A percentile compares a stretch with the other conserved stretches of the same genome.
Conservation (phyloP, 2,113 vertebrate species). For the Entelurus aequoreus region DNA sequence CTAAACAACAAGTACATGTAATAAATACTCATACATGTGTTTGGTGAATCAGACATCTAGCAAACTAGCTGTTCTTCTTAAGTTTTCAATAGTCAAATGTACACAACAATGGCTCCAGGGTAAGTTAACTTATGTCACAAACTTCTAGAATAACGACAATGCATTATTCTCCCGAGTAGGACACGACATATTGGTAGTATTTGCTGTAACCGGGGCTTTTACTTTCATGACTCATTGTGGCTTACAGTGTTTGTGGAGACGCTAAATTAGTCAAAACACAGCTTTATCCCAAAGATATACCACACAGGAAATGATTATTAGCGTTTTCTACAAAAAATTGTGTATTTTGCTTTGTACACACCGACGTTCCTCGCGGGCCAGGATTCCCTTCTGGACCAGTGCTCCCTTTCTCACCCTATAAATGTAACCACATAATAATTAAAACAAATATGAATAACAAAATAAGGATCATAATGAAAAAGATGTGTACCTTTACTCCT, state of each 20-base stretch:
- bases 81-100: too few species aligned
- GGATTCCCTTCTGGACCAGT: conserved; percentile 47
- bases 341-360: conserved; percentile 34
- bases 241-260: conserved; percentile 50
- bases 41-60: too few species aligned
- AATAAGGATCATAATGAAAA: not conserved
- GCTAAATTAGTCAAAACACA: conserved; percentile 41
- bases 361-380: conserved; percentile 65
- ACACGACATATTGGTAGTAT: too few species aligned
- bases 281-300: conserved; percentile 35
- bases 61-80: too few species aligned
- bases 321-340: conserved; percentile 34
- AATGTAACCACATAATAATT: conserved; percentile 19
- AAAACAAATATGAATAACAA: conserved; percentile 6
- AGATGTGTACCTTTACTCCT: conserved; percentile 71
- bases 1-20: too few species aligned
- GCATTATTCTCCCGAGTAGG: too few species aligned
- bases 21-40: too few species aligned
- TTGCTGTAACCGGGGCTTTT: too few species aligned
- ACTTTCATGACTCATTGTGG: conserved; percentile 30
- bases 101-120: too few species aligned
- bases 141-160: too few species aligned
- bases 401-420: conserved; percentile 64
- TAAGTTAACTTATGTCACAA: too few species aligned
- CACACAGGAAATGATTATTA: conserved; percentile 45